Evolutionary conservation across 1,140 invertebrate species (phyloP), one percentile per base, ranked within the genome.

Genomic region (Drosophila mojavensis): DNA sequence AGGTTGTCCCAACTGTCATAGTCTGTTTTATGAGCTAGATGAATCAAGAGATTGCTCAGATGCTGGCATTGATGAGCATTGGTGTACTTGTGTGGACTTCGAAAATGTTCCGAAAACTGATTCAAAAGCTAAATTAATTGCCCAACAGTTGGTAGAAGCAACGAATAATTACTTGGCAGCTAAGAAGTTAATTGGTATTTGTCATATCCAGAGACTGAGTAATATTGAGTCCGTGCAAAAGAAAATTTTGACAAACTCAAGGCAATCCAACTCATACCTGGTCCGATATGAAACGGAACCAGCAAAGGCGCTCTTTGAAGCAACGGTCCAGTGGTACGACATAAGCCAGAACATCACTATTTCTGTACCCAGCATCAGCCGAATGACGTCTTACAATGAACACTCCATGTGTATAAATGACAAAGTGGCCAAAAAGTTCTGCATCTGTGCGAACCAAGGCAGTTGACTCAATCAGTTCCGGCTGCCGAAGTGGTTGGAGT

Each of bases 41-140:
- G 91, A 86, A 9, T 93, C 95, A 26, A 93, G 97, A 28, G 95
- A 95, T 2, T 98, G 97, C 88, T 80, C 88, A 3, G 94, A 96
- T 59, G 96, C 95, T 0, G 94, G 94, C 0, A 95, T 98, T 2
- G 92, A 93, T 0, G 93, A 95, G 26, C 96, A 97, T 80, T 98
- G 96, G 95, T 98, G 97, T 81, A 94, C 94, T 13, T 98, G 97
- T 64, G 93, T 93, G 3, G 89, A 92, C 0, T 94, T 94, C 60
- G 80, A 90, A n/a, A 68, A 92, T 0, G 56, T 93, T 11, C 78
- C 92, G 0, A 78, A 86, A 3, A 84, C 92, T 48, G 75, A 88
- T 39, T 77, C 93, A 10, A 58, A 20, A 1, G 33, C 48, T 6
- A 20, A 0, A n/a, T 6, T 15, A 1, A 93, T 94, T 0, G 92